Evolutionary conservation across 35 echinoderm and acorn worm genomes (phyloP), one percentile per base, ranked within the genome.

Genomic region (Stichopus chloronotus): DNA sequence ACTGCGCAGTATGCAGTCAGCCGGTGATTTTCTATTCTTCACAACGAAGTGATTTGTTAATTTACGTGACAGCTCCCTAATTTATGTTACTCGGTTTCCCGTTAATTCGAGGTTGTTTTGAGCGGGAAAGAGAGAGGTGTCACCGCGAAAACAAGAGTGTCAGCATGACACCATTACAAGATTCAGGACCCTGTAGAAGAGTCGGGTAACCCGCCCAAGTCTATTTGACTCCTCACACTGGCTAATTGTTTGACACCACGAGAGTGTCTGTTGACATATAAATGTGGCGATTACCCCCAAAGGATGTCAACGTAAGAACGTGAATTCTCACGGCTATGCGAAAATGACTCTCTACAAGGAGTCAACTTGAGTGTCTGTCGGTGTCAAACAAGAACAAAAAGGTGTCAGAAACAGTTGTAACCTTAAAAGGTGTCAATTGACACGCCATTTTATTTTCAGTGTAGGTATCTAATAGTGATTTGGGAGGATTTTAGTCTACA

Each of bases 311-410:
- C 63, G n/a, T 71, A 71, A 71, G 63, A 71, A 71, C 63, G 63
- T 4, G 63, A 11, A 71, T 71, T 71, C 63, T 71, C 63, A 71
- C 63, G 63, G 63, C 63, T 4, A 71, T 71, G 63, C 63, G 63
- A 71, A 71, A 11, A 71, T 71, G 63, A 71, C 63, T 71, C 63
- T 71, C 63, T 43, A 43, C 30, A n/a, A 71, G 63, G 63, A 71
- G 63, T 71, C 63, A 71, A 4, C 63, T 71, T 71, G 63, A 71
- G 63, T 71, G 63, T 71, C 63, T 71, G 63, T 13, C 63, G 63
- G 63, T 71, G 63, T 71, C 63, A 71, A 71, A 71, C 63, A 71
- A 71, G 63, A 71, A 71, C 63, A 71, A 71, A 71, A 71, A 71
- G 63, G 63, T 71, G 63, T 71, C 63, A 71, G 63, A 71, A 71